Evolutionary conservation across 2,113 vertebrate genomes (phyloP).

Genomic region (Manacus vitellinus): DNA sequence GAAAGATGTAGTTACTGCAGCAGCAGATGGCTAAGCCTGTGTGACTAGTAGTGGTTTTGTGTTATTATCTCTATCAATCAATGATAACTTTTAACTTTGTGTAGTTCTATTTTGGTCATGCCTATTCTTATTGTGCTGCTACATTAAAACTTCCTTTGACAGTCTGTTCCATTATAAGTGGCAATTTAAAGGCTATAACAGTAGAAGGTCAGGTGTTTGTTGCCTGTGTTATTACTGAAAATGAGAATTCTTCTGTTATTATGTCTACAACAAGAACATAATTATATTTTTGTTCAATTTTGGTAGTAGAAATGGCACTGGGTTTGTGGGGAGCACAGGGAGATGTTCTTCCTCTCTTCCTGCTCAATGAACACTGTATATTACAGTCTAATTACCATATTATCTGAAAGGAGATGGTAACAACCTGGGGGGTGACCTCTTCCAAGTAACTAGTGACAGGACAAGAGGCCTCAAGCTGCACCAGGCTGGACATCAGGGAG

Average conservation of each 20-base stretch:
- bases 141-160: neutral
- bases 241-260: neutral
- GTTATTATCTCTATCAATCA: constrained; percentile 10
- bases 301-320: neutral
- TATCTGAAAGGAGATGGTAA: neutral
- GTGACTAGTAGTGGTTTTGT: neutral
- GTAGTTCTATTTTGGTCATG: neutral
- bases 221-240: neutral
- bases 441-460: neutral
- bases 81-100: neutral
- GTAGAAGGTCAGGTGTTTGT: neutral
- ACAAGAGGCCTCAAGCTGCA: neutral
- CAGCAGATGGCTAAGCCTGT: neutral
- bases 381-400: neutral
- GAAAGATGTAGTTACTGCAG: neutral
- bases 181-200: neutral
- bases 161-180: neutral
- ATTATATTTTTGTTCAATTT: neutral
- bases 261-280: neutral
- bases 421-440: neutral
- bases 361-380: neutral
- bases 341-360: neutral
- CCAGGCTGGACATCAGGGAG: neutral
- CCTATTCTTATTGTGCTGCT: neutral
- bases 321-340: neutral